These are phyloP conservation scores for Drosophila parvula DNA, from an alignment of 1,140 invertebrate species.

Conservation along the genomic window DNA sequence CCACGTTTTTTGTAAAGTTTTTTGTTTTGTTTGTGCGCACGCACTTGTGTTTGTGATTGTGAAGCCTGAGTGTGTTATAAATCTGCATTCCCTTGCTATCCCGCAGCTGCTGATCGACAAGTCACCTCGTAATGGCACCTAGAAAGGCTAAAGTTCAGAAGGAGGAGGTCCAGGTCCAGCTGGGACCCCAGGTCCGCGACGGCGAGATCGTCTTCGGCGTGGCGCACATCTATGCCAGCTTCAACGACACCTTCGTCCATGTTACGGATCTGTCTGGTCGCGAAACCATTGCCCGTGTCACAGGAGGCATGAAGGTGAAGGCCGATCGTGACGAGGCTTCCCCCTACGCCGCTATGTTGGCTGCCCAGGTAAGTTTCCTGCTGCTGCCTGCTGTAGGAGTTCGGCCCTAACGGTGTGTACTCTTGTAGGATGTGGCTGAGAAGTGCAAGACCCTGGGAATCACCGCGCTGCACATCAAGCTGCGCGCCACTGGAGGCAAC, in stretches of 20 bases:
- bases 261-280: conserved; percentile 99
- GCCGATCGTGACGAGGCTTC: conserved; percentile 99
- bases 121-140: conserved; percentile 92
- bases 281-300: conserved; percentile 99
- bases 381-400: background rate
- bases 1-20: conserved; percentile 33
- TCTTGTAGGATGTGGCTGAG: conserved; percentile 97
- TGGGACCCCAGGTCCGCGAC: conserved; percentile 98
- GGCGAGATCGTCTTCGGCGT: conserved; percentile 99
- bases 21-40: conserved; percentile 49
- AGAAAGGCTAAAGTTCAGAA: conserved; percentile 98
- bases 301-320: conserved; percentile 99
- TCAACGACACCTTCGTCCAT: conserved; percentile 99
- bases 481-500: conserved; percentile 99
- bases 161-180: conserved; percentile 97
- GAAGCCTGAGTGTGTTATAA: conserved; percentile 4
- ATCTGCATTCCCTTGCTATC: conserved; percentile 28
- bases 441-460: conserved; percentile 99
- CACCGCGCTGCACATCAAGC: conserved; percentile 98
- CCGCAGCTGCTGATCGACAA: conserved; percentile 52
- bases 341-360: conserved; percentile 99
- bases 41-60: conserved; percentile 54
- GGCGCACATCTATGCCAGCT: conserved; percentile 99
- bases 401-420: background rate
- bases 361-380: conserved; percentile 91